Percentiles rank a stretch among this genome's conserved stretches.
These are phyloP conservation scores for Drosophila eohydei DNA, from an alignment of 2,888 invertebrate genomes.

Conservation along the genomic window DNA sequence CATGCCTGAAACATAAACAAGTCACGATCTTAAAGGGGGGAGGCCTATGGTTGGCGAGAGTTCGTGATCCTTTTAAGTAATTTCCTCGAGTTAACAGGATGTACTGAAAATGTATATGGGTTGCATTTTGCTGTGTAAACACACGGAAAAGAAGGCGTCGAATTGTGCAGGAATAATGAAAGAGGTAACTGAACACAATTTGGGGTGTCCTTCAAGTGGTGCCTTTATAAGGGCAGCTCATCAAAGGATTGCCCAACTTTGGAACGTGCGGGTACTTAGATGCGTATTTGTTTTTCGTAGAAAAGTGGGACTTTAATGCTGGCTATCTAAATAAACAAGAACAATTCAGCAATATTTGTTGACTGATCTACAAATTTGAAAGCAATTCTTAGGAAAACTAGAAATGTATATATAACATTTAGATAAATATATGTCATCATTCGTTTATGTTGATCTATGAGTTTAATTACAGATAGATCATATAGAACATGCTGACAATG, in stretches of 20 bases:
- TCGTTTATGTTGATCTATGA: too few relatives aligned
- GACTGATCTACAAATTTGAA: background rate
- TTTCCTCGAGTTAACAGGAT: conserved; percentile 70
- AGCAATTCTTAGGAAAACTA: background rate
- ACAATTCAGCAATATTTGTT: background rate
- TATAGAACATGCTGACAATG: too few relatives aligned
- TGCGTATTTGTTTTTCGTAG: conserved; percentile 42
- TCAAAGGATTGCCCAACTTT: conserved; percentile 57
- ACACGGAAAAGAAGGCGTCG: conserved; percentile 70
- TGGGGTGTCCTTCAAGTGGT: conserved; percentile 58
- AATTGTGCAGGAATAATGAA: conserved; percentile 52
- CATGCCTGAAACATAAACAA: conserved; percentile 79
- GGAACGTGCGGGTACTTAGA: conserved; percentile 72
- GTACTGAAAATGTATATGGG: conserved; percentile 68
- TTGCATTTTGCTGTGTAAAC: conserved; percentile 74
- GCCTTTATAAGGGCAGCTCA: conserved; percentile 65
- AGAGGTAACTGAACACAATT: conserved; percentile 34
- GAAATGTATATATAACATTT: background rate
- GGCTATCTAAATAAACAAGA: conserved; percentile 26
- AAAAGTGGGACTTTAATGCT: conserved; percentile 50
- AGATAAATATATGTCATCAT: too few relatives aligned
- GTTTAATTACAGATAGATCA: too few relatives aligned
- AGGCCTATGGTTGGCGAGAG: conserved; percentile 30
- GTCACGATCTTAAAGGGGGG: conserved; percentile 58
- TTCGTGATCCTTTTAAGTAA: conserved; percentile 80